Conservation (phyloP, 37 sponge, comb jelly and placozoan genomes). For the Dysidea cf. avara region DNA sequence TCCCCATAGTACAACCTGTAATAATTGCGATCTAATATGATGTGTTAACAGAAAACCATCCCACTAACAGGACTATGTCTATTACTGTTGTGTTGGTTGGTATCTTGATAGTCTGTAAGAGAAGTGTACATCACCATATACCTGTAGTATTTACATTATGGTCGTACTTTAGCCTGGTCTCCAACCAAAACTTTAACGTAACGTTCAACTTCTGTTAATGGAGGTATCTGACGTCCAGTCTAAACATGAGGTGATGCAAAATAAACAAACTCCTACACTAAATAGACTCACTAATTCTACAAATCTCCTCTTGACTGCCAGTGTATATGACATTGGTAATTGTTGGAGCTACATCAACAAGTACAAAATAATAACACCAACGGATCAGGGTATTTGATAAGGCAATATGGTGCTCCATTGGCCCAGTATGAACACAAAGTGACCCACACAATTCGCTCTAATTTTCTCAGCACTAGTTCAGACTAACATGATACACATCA, state of each 20-base stretch:
- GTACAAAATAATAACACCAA: too few relatives aligned
- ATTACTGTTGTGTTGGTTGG: constrained; percentile 19
- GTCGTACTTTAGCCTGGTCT: constrained; percentile 1
- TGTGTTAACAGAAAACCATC: too few relatives aligned
- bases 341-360: constrained; percentile 23
- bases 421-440: too few relatives aligned
- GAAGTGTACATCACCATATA: background rate
- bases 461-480: too few relatives aligned
- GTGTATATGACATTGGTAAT: constrained; percentile 44
- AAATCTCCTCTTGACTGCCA: constrained; percentile 58
- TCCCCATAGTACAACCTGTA: constrained; percentile 55
- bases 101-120: constrained; percentile 31
- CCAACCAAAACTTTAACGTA: constrained; percentile 41
- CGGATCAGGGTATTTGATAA: too few relatives aligned
- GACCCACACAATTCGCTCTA: too few relatives aligned
- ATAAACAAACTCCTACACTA: too few relatives aligned
- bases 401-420: too few relatives aligned
- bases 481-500: too few relatives aligned
- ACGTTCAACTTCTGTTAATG: constrained; percentile 42
- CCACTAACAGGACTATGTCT: constrained; percentile 55
- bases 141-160: too few relatives aligned
- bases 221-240: constrained; percentile 64
- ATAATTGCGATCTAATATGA: background rate
- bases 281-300: constrained; percentile 49
- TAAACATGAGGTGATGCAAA: background rate